A percentile compares a stretch with the other conserved stretches of the same genome.
These are phyloP conservation scores for Andrena cerasifolii DNA, from an alignment of 1,140 invertebrate genomes.

Conservation along the genomic window DNA sequence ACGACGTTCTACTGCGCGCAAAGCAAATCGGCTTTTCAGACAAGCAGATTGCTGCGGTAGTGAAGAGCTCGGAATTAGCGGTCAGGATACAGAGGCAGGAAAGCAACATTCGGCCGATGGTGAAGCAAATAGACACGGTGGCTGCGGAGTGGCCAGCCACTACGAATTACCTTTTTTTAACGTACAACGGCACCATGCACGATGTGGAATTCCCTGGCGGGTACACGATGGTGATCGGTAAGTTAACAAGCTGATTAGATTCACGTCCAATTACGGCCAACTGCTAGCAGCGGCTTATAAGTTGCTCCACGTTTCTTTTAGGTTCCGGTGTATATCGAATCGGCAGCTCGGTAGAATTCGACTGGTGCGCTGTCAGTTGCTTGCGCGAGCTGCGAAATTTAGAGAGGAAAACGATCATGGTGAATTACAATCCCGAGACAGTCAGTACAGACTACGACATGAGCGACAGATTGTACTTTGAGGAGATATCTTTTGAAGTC, in stretches of 20 bases:
- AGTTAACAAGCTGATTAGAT: neutral
- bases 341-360: constrained; percentile 99
- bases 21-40: constrained; percentile 99
- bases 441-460: constrained; percentile 99
- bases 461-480: constrained; percentile 99
- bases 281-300: too few species aligned
- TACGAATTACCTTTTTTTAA: constrained; percentile 99
- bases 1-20: constrained; percentile 88
- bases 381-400: constrained; percentile 94
- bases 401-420: constrained; percentile 96
- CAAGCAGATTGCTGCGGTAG: constrained; percentile 95
- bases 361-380: constrained; percentile 99
- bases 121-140: constrained; percentile 99
- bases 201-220: constrained; percentile 93
- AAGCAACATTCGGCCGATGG: constrained; percentile 90
- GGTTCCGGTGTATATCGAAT: constrained; percentile 99
- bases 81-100: constrained; percentile 90
- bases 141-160: constrained; percentile 99
- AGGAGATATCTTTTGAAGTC: constrained; percentile 99
- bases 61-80: constrained; percentile 93
- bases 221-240: constrained; percentile 91
- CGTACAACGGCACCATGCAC: constrained; percentile 95
- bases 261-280: too few species aligned
- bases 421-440: constrained; percentile 99
- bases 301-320: constrained; percentile 52